Evolutionary conservation across 2,113 vertebrate species (phyloP).

Genomic region (Lipophrys pholis): DNA sequence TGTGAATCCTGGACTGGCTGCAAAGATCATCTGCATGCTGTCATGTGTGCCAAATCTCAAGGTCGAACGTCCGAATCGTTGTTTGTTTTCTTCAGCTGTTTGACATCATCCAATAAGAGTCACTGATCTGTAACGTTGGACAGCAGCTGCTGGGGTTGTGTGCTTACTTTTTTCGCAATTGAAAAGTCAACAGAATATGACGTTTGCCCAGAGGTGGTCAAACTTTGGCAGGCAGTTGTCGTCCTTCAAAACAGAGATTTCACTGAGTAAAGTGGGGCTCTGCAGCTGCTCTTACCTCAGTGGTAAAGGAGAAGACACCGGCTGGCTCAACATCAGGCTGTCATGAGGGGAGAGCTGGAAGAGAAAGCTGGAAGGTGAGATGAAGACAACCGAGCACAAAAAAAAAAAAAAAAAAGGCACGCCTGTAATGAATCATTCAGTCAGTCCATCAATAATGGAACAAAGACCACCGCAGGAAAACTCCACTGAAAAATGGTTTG

Average conservation of each 20-base stretch:
- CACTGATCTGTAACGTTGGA: neutral
- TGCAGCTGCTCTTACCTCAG: slow-evolving; percentile 87
- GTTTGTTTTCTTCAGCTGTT: neutral
- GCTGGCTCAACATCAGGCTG: slow-evolving; percentile 97
- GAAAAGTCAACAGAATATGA: neutral
- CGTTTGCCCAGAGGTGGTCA: neutral
- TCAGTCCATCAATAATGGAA: slow-evolving; percentile 35
- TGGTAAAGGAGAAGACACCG: slow-evolving; percentile 95
- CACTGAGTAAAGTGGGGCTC: too few species aligned
- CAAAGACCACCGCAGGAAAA: slow-evolving; percentile 15
- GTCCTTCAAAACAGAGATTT: too few species aligned
- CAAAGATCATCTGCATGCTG: neutral
- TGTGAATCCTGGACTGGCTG: neutral
- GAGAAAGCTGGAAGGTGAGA: slow-evolving; percentile 42
- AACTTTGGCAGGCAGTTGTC: neutral
- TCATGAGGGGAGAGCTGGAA: slow-evolving; percentile 96
- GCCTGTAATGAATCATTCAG: slow-evolving; percentile 32
- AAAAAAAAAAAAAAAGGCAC: too few species aligned
- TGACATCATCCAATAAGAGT: neutral
- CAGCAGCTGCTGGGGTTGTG: neutral
- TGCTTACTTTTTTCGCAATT: neutral
- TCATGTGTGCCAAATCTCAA: neutral
- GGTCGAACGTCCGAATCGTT: too few species aligned
- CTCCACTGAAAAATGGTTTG: neutral
- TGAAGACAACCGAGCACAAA: slow-evolving; percentile 16